These are phyloP conservation scores for Dolichoris vasculosae DNA, from an alignment of 1,140 invertebrate genomes.

Conservation along the genomic window DNA sequence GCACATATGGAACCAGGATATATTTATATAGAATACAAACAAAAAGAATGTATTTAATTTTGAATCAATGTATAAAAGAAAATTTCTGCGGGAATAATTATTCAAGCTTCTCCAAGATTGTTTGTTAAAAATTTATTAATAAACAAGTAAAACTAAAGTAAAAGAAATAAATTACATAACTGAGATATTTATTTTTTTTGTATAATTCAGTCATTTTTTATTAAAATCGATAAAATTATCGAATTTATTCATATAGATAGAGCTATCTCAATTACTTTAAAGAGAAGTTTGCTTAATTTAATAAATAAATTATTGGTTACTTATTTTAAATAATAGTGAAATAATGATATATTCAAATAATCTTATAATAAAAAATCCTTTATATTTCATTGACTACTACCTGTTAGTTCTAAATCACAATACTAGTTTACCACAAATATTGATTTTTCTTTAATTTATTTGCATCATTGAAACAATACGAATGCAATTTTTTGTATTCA, in stretches of 20 bases:
- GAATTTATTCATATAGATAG: background rate
- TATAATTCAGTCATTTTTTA: background rate
- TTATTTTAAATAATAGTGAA: slow-evolving; percentile 9
- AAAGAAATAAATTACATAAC: background rate
- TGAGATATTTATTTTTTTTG: background rate
- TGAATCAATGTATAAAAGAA: slow-evolving; percentile 9
- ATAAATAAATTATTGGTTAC: background rate
- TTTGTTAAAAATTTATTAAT: background rate
- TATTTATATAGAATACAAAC: background rate
- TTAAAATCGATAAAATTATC: background rate
- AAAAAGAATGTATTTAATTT: background rate
- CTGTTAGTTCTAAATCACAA: background rate
- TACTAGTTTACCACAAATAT: background rate
- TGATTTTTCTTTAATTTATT: background rate
- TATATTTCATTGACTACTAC: background rate
- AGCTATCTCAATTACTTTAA: background rate
- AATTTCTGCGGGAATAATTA: slow-evolving; percentile 4
- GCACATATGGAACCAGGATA: background rate
- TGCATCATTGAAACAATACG: background rate
- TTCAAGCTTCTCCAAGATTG: background rate
- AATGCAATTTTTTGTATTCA: background rate
- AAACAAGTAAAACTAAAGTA: too few relatives aligned
- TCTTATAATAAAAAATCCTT: background rate
- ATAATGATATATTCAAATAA: background rate
- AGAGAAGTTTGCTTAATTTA: background rate